phyloP scores from a whole-genome alignment of 2,113 vertebrate genomes.

The Hippocampus zosterae region DNA sequence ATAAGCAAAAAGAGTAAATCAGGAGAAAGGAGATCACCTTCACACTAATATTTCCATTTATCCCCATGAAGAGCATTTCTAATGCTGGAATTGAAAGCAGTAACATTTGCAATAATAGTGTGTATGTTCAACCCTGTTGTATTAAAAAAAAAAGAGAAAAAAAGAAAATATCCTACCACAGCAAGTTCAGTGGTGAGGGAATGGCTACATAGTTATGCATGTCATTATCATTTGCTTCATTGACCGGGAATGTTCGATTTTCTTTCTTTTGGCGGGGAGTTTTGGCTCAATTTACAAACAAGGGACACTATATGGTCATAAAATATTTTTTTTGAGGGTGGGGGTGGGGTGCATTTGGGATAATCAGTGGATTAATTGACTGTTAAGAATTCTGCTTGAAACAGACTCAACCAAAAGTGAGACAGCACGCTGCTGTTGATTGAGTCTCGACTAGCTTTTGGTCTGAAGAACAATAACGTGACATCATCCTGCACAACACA shows the following conservation, averaged over 20 bases:
- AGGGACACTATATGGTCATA: background rate
- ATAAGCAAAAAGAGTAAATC: conserved; percentile 2
- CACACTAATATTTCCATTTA: conserved; percentile 1
- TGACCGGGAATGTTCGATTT: conserved; percentile 24
- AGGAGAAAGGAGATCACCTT: conserved; percentile 2
- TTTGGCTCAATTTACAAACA: background rate
- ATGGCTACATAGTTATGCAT: conserved; percentile 21
- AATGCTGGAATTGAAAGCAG: conserved; percentile 2
- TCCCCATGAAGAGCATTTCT: background rate
- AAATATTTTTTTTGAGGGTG: background rate
- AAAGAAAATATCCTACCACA: conserved; percentile 8
- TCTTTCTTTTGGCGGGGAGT: background rate
- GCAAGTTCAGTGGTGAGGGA: conserved; percentile 27
- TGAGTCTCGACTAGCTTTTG: background rate
- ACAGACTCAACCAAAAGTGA: too few species aligned
- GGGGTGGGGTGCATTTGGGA: background rate
- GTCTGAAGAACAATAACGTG: background rate
- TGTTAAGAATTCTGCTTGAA: background rate
- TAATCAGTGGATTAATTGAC: background rate
- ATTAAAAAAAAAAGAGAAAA: background rate
- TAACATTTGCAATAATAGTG: conserved; percentile 1
- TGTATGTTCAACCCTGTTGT: background rate
- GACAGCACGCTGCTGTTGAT: background rate
- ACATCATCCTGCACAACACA: background rate
- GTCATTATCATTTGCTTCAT: conserved; percentile 26